Percentiles rank a stretch among this genome's conserved stretches.
Evolutionary conservation across 2,113 vertebrate genomes (phyloP).

Genomic region (Brachypteracias leptosomus): DNA sequence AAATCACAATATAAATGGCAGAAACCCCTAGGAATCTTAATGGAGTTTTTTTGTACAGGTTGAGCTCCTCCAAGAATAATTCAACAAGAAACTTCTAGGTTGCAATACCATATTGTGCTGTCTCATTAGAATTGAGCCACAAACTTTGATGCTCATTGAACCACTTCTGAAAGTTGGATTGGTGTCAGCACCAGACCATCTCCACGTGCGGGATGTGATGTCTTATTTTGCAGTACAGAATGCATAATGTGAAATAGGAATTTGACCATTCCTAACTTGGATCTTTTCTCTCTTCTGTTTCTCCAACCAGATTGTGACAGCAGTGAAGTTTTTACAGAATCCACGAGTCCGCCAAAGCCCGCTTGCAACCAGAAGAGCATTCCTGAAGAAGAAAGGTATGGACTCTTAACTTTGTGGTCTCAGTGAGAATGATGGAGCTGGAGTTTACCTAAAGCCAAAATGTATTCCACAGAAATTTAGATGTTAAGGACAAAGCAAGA

Average conservation of each 20-base stretch:
- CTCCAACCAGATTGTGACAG: conserved; percentile 86
- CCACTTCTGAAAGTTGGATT: not conserved
- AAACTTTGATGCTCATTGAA: not conserved
- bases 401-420: not conserved
- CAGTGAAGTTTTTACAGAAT: conserved; percentile 96
- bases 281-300: conserved; percentile 43
- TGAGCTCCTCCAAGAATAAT: not conserved
- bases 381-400: conserved; percentile 98
- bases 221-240: not conserved
- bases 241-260: not conserved
- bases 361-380: conserved; percentile 86
- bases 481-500: not conserved
- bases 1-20: not conserved
- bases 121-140: not conserved
- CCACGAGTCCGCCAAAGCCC: conserved; percentile 92
- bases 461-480: not conserved
- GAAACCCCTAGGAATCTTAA: not conserved
- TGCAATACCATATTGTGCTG: not conserved
- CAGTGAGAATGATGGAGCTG: not conserved
- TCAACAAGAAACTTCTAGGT: not conserved
- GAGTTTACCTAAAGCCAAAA: not conserved
- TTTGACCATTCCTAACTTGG: not conserved
- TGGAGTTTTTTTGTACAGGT: not conserved
- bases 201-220: not conserved
- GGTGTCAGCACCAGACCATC: not conserved